These are phyloP conservation scores for Sycobia sp. DNA, from an alignment of 1,140 invertebrate species.

Conservation along the genomic window DNA sequence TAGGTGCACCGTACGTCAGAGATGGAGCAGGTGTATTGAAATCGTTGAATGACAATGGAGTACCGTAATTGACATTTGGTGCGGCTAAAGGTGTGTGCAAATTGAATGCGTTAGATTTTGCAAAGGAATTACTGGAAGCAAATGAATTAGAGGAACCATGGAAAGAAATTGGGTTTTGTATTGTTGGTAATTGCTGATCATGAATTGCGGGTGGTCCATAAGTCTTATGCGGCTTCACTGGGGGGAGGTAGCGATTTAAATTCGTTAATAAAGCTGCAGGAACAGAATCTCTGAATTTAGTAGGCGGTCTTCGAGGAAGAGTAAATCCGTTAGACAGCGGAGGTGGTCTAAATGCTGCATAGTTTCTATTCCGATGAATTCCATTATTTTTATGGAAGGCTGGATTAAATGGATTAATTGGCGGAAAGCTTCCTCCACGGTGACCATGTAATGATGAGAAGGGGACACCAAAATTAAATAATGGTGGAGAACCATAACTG, in stretches of 20 bases:
- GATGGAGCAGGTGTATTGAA: slow-evolving; percentile 55
- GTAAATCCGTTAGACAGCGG: slow-evolving; percentile 48
- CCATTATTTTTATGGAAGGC: slow-evolving; percentile 56
- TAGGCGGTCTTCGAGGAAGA: slow-evolving; percentile 56
- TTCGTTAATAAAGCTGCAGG: slow-evolving; percentile 65
- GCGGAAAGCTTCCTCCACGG: slow-evolving; percentile 48
- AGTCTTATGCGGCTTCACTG: slow-evolving; percentile 47
- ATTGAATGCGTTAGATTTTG: slow-evolving; percentile 29
- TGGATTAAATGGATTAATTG: slow-evolving; percentile 30
- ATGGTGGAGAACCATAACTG: slow-evolving; percentile 31
- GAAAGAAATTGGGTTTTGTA: slow-evolving; percentile 45
- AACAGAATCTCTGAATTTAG: slow-evolving; percentile 71
- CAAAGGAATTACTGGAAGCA: slow-evolving; percentile 32
- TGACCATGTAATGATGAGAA: slow-evolving; percentile 61
- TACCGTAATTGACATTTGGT: slow-evolving; percentile 55
- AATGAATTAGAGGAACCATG: slow-evolving; percentile 36
- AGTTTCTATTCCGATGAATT: slow-evolving; percentile 43
- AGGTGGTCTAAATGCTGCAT: slow-evolving; percentile 57
- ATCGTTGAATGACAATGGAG: slow-evolving; percentile 50
- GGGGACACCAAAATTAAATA: slow-evolving; percentile 57
- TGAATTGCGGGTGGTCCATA: slow-evolving; percentile 39
- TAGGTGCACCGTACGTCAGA: slow-evolving; percentile 55
- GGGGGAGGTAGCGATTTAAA: slow-evolving; percentile 62
- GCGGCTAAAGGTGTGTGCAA: slow-evolving; percentile 47
- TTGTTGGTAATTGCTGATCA: slow-evolving; percentile 47